phyloP scores from a whole-genome alignment of 2,888 invertebrate species.

The Euclidia mi region DNA sequence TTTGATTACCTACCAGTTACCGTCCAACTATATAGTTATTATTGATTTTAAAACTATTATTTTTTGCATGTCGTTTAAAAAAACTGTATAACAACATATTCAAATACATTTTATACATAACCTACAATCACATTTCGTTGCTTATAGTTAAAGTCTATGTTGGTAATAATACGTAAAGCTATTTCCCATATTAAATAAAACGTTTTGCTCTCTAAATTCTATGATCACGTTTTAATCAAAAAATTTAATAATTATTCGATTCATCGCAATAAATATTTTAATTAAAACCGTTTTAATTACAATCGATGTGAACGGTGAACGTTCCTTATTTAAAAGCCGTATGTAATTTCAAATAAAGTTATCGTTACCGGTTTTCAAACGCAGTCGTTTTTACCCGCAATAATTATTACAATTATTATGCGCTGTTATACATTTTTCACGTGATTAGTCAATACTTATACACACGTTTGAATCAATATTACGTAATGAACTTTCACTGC shows the following conservation, averaged over 20 bases:
- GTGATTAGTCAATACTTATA: constrained; percentile 59
- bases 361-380: constrained; percentile 31
- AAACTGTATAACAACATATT: no score
- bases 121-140: no score
- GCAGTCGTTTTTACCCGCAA: constrained; percentile 24
- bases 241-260: constrained; percentile 5
- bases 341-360: constrained; percentile 17
- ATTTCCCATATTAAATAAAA: no score
- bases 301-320: neutral
- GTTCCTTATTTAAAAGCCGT: neutral
- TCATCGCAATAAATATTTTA: constrained; percentile 12
- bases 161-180: no score
- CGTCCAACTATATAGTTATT: no score
- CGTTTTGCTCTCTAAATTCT: no score
- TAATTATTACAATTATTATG: constrained; percentile 37
- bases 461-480: constrained; percentile 65
- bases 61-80: no score
- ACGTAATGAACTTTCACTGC: constrained; percentile 79
- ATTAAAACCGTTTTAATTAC: constrained; percentile 20
- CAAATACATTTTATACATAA: no score
- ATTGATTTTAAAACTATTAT: no score
- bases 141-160: no score
- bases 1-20: no score
- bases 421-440: constrained; percentile 43
- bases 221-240: constrained; percentile 10